Base-by-base conservation (phyloP, 2,888 invertebrate species). In the Epirrhoe tristata region DNA sequence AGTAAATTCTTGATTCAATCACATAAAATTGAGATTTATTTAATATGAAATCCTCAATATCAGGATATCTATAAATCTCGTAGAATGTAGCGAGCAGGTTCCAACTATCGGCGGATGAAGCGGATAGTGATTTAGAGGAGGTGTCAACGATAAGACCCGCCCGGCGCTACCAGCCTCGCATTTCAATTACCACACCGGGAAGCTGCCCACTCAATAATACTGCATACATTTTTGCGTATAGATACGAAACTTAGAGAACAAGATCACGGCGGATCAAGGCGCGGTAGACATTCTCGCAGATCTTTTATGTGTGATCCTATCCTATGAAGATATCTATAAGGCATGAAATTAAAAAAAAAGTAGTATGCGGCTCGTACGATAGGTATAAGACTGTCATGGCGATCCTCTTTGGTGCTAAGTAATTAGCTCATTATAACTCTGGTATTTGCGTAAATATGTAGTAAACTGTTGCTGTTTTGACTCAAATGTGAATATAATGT, bases 41-140 rank as follows among this genome's bases (percentile, higher is more conserved):
- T n/a, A 48, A 50, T 32, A 34, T 34, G 32, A 50, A 57, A 31
- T 14, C 50, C 34, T n/a, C 12, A 17, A 32, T 58, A 51, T 53
- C 53, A 54, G 58, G 54, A 58, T 51, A 62, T 66, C 43, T 51
- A 63, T 67, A 56, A 59, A 67, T 63, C 63, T 63, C 52, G 48
- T 56, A 58, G 59, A 63, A 63, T 67, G 51, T 62, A 58, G 58
- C 66, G 43, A 66, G 66, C 67, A 59, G 56, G 62, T 59, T 59
- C 67, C 67, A 63, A 63, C 67, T 67, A 67, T 67, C 67, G 62
- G 53, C 57, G 66, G 63, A 67, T 63, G 63, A 59, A 63, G 63
- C 55, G 54, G 72, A 67, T 68, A 67, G 69, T 72, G 74, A 74
- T 74, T 74, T 74, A 74, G 70, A 64, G 69, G 66, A 74, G 72